Evolutionary conservation across 2,797 vertebrate species (phyloP).

Genomic region (Eulemur rubriventer): DNA sequence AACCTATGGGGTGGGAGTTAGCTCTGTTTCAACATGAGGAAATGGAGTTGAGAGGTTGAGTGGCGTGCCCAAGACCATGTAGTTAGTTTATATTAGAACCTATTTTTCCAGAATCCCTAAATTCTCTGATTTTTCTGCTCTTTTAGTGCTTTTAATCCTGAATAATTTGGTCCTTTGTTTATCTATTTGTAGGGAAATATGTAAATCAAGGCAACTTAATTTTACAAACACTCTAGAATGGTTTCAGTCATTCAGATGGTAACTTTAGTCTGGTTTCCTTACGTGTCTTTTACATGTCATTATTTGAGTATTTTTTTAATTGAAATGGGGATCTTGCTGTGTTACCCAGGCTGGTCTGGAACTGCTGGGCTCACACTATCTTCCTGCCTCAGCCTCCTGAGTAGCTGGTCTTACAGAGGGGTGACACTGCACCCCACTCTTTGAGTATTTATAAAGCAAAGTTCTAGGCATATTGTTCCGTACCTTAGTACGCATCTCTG

Average conservation of each 20-base stretch:
- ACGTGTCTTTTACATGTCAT: neutral
- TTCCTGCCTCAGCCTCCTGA: neutral
- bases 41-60: neutral
- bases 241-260: neutral
- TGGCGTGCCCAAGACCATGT: neutral
- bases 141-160: neutral
- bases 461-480: neutral
- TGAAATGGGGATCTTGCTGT: neutral
- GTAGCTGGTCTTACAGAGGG: neutral
- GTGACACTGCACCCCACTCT: neutral
- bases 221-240: slow-evolving; percentile 4
- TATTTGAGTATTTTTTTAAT: neutral
- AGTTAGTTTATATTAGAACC: neutral
- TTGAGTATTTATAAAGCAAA: slow-evolving; percentile 36
- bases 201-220: slow-evolving; percentile 27
- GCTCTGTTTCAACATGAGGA: neutral
- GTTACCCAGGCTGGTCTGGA: neutral
- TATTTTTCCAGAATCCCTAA: neutral
- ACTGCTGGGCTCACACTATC: neutral
- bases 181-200: neutral
- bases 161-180: neutral
- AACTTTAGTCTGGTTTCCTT: neutral
- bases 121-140: neutral
- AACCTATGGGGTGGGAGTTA: neutral
- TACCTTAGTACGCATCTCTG: neutral